Conservation (phyloP, 2,797 vertebrate genomes). For the Epinephelus coioides region DNA sequence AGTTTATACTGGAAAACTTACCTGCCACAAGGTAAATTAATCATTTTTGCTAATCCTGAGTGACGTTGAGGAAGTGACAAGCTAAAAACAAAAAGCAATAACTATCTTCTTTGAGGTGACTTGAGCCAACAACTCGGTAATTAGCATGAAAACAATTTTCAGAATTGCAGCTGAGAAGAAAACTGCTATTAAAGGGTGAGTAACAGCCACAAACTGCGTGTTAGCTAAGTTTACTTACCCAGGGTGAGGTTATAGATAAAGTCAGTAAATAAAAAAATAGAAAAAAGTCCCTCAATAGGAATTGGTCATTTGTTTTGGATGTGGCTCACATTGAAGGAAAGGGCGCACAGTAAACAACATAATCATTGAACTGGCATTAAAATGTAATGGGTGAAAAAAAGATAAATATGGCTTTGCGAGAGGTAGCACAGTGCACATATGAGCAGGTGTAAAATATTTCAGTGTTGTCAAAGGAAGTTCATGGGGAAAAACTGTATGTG, state of each 20-base stretch:
- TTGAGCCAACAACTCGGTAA: neutral
- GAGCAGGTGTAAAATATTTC: neutral
- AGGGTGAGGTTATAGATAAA: neutral
- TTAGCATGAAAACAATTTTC: neutral
- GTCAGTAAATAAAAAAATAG: neutral
- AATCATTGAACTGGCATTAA: neutral
- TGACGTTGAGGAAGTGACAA: neutral
- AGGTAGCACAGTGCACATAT: neutral
- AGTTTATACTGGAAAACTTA: neutral
- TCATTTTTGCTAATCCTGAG: neutral
- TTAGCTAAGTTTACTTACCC: neutral
- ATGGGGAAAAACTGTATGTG: neutral
- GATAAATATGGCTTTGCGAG: neutral
- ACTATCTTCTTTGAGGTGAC: neutral
- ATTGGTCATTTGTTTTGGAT: neutral
- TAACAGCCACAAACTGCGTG: neutral
- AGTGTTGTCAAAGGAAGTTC: neutral
- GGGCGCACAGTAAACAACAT: neutral
- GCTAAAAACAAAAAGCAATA: no score
- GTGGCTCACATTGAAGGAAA: neutral
- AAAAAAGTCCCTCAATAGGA: neutral
- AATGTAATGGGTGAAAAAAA: neutral
- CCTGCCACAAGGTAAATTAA: neutral
- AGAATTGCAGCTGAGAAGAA: neutral
- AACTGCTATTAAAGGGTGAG: neutral